These are phyloP conservation scores for Scolopax mira DNA, from an alignment of 2,113 vertebrate genomes.

Conservation along the genomic window DNA sequence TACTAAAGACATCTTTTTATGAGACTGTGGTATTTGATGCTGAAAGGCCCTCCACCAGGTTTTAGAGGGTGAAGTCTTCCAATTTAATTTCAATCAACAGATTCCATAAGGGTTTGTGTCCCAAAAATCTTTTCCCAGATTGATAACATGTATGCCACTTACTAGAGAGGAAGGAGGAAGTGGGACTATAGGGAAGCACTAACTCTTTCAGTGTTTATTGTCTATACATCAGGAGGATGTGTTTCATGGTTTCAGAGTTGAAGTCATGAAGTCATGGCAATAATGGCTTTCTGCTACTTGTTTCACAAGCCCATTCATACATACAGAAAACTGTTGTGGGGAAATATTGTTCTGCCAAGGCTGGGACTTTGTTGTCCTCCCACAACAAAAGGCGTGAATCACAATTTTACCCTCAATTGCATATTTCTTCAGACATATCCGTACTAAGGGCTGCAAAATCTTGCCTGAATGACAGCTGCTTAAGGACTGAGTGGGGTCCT, in stretches of 20 bases:
- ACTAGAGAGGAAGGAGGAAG: neutral
- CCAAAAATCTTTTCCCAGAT: neutral
- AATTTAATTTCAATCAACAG: neutral
- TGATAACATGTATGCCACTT: neutral
- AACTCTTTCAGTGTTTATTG: neutral
- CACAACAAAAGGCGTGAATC: neutral
- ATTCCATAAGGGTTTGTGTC: neutral
- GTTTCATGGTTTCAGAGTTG: neutral
- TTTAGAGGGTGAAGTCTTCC: neutral
- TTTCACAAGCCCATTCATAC: neutral
- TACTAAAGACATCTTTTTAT: neutral
- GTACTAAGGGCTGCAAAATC: neutral
- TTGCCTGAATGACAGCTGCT: neutral
- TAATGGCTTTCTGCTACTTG: neutral
- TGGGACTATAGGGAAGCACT: neutral
- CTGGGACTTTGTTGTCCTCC: neutral
- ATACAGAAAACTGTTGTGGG: neutral
- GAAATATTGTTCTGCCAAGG: neutral
- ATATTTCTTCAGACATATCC: neutral
- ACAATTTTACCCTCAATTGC: neutral
- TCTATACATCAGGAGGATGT: neutral
- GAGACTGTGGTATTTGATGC: neutral
- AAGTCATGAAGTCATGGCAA: neutral
- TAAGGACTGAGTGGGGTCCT: neutral
- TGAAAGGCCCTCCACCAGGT: neutral